Percentiles rank a stretch among this genome's conserved stretches.
phyloP scores from a whole-genome alignment of 2,113 vertebrate genomes.

The Glareola pratincola region DNA sequence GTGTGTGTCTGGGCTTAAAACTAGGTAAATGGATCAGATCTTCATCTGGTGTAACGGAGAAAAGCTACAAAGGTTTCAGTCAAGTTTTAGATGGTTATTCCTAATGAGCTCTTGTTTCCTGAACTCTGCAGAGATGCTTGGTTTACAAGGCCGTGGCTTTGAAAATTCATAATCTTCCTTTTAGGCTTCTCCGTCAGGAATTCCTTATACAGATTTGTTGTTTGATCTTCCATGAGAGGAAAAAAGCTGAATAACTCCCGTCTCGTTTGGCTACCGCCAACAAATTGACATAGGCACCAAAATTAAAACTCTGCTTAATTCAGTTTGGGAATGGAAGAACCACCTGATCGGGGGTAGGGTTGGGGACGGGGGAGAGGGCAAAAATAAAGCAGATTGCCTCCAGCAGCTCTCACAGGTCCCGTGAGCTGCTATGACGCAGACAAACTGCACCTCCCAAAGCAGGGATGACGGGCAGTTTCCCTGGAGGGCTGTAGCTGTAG shows the following conservation, averaged over 20 bases:
- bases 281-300: slow-evolving; percentile 34
- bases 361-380: neutral
- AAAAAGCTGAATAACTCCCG: slow-evolving; percentile 6
- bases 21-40: slow-evolving; percentile 19
- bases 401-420: neutral
- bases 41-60: neutral
- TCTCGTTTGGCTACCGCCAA: neutral
- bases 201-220: slow-evolving; percentile 10
- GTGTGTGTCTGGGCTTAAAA: slow-evolving; percentile 21
- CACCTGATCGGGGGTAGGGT: neutral
- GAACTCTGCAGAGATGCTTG: neutral
- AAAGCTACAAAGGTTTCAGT: slow-evolving; percentile 27
- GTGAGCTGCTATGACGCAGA: neutral
- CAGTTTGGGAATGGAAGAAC: slow-evolving; percentile 59
- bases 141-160: neutral
- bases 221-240: slow-evolving; percentile 20
- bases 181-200: neutral
- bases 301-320: slow-evolving; percentile 46
- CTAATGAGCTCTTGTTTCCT: slow-evolving; percentile 19
- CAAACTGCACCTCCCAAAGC: neutral
- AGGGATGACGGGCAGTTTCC: neutral
- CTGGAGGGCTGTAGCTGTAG: slow-evolving; percentile 29
- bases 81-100: slow-evolving; percentile 7
- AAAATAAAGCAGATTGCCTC: slow-evolving; percentile 6
- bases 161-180: slow-evolving; percentile 1